Conservation (phyloP, 2,797 vertebrate genomes). For the Danio jaintianensis region DNA sequence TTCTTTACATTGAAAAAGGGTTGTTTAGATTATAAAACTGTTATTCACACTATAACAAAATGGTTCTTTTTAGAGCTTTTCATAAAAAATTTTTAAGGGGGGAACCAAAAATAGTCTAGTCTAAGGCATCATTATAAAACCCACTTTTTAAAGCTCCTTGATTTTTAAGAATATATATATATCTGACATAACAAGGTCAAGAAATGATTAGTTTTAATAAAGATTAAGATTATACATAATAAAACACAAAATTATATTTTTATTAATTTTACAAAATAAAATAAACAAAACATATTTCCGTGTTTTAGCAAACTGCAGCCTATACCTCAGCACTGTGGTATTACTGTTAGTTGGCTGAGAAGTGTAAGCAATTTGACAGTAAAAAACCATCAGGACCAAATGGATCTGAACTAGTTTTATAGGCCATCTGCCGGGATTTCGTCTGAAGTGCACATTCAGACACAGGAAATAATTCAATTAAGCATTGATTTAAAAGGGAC, state of each 20-base stretch:
- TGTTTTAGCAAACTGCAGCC: background rate
- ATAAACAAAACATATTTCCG: background rate
- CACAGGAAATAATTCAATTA: conserved; percentile 1
- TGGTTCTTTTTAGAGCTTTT: too few relatives aligned
- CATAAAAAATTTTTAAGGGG: too few relatives aligned
- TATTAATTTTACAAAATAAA: background rate
- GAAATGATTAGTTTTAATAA: background rate
- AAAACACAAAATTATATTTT: background rate
- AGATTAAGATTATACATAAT: background rate
- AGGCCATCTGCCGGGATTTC: background rate
- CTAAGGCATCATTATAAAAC: too few relatives aligned
- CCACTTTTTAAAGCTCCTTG: too few relatives aligned
- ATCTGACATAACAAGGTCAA: background rate
- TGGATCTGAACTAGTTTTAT: background rate
- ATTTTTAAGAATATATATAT: background rate
- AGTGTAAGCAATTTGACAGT: background rate
- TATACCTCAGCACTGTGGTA: background rate
- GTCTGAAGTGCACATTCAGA: background rate
- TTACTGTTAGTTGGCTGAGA: background rate
- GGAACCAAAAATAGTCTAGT: too few relatives aligned
- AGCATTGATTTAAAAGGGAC: conserved; percentile 1
- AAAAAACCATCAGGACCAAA: background rate
- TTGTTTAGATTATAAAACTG: too few relatives aligned
- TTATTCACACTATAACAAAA: too few relatives aligned
- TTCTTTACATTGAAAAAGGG: too few relatives aligned